These are phyloP conservation scores for Oreochromis tanganicae DNA, from an alignment of 2,113 vertebrate species.

Conservation along the genomic window DNA sequence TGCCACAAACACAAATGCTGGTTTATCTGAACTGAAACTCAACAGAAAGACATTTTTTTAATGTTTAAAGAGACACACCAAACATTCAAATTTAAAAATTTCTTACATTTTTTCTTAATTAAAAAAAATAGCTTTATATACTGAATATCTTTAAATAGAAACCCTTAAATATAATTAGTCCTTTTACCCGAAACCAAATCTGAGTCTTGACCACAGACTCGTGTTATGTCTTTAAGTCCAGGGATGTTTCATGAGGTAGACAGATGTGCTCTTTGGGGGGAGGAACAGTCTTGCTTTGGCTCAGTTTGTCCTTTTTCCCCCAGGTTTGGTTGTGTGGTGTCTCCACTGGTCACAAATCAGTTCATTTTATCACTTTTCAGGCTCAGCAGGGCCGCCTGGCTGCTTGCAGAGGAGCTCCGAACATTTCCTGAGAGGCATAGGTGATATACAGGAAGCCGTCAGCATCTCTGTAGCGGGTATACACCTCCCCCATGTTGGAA, in stretches of 20 bases:
- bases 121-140: not conserved
- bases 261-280: not conserved
- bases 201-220: not conserved
- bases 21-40: not conserved
- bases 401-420: conserved; percentile 54
- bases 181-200: not conserved
- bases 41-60: fast-evolving
- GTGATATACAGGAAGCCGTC: conserved; percentile 84
- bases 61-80: not conserved
- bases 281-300: not conserved
- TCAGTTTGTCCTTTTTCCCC: not conserved
- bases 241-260: conserved; percentile 18
- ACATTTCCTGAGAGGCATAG: conserved; percentile 81
- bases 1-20: not conserved
- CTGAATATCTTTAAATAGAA: not conserved
- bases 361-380: not conserved
- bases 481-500: conserved; percentile 77
- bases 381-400: conserved; percentile 20
- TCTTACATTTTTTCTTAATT: not conserved
- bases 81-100: not conserved
- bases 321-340: not conserved
- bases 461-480: conserved; percentile 67
- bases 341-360: conserved; percentile 4
- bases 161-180: not conserved
- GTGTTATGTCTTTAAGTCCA: not conserved